Conservation (phyloP, 2,113 vertebrate species). For the Casuarius casuarius region DNA sequence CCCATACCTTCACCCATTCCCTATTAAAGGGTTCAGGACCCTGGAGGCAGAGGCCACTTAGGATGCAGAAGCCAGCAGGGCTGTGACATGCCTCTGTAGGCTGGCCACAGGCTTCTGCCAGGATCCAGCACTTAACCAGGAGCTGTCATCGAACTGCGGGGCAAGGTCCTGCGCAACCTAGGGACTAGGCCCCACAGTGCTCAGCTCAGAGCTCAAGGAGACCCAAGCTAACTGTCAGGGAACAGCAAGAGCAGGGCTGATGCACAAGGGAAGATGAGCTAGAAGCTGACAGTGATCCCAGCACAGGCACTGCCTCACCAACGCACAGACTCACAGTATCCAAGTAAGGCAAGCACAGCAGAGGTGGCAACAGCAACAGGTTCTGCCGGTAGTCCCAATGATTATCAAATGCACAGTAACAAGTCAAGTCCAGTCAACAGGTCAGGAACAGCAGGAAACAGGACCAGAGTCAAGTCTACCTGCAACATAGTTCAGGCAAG, state of each 20-base stretch:
- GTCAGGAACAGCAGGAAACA: not conserved
- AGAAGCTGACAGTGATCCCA: not conserved
- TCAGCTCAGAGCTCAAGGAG: not conserved
- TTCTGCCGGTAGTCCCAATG: not conserved
- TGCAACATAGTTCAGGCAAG: not conserved
- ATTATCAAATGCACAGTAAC: not conserved
- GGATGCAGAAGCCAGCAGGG: not conserved
- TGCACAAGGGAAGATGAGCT: not conserved
- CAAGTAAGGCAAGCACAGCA: not conserved
- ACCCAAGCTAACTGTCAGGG: not conserved
- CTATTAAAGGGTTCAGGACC: not conserved
- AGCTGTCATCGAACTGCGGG: no score
- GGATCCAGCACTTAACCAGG: not conserved
- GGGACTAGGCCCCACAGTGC: not conserved
- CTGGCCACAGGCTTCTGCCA: not conserved
- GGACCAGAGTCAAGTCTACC: not conserved
- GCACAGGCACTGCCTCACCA: not conserved
- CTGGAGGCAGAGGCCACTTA: not conserved
- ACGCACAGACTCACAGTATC: not conserved
- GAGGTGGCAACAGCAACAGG: not conserved
- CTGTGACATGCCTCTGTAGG: not conserved
- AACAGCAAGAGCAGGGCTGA: not conserved
- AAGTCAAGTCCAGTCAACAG: not conserved
- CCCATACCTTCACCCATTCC: not conserved
- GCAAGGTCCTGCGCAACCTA: not conserved